These are phyloP conservation scores for Macaria liturata DNA, from an alignment of 2,888 invertebrate genomes.

Conservation along the genomic window DNA sequence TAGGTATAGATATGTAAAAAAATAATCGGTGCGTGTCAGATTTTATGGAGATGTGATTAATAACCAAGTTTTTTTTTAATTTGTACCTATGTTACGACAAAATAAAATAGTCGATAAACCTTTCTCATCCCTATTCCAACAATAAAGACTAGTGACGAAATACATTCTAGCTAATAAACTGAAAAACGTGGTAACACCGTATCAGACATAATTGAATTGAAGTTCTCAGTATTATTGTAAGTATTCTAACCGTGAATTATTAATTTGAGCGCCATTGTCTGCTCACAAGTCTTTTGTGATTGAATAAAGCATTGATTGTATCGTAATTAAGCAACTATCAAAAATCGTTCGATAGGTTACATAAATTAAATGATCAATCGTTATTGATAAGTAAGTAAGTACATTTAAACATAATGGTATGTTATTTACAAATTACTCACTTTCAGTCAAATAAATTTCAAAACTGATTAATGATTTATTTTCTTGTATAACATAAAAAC, in stretches of 20 bases:
- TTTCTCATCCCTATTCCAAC: conserved; percentile 30
- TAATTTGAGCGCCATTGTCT: conserved; percentile 76
- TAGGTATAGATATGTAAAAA: too few relatives aligned
- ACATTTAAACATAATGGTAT: neutral
- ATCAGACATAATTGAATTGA: conserved; percentile 69
- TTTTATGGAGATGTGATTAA: too few relatives aligned
- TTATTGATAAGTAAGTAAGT: too few relatives aligned
- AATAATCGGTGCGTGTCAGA: too few relatives aligned
- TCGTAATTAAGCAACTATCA: conserved; percentile 39
- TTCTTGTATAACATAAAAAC: too few relatives aligned
- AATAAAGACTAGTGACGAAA: conserved; percentile 58
- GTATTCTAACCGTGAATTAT: conserved; percentile 70
- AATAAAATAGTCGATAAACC: neutral
- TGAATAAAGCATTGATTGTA: conserved; percentile 43
- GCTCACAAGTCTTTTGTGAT: conserved; percentile 38
- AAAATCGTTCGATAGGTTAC: conserved; percentile 10
- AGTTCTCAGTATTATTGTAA: conserved; percentile 57
- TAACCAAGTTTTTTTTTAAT: too few relatives aligned
- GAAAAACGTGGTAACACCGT: conserved; percentile 55
- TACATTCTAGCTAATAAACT: conserved; percentile 53
- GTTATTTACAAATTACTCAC: neutral
- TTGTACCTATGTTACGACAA: neutral
- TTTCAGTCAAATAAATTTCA: too few relatives aligned
- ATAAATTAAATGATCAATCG: too few relatives aligned
- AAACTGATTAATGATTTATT: too few relatives aligned